Evolutionary conservation across 2,888 invertebrate genomes (phyloP).

Genomic region (Micoletzkya japonica): DNA sequence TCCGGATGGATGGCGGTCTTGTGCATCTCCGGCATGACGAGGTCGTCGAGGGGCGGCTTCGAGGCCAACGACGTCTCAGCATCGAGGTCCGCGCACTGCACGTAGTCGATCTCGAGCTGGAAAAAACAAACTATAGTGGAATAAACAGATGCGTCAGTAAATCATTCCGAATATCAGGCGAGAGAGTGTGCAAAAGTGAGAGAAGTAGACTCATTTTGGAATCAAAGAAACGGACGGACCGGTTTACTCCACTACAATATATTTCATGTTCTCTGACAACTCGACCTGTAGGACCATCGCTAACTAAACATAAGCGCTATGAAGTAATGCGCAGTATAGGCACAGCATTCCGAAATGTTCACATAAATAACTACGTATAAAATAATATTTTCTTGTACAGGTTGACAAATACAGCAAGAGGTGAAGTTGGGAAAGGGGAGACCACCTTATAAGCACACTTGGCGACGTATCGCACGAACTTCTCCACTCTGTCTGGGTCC

Average conservation of each 20-base stretch:
- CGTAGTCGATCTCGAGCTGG: conserved; percentile 63
- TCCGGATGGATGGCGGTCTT: conserved; percentile 52
- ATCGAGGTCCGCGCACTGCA: conserved; percentile 61
- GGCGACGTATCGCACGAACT: conserved; percentile 93
- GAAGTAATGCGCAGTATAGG: too few relatives aligned
- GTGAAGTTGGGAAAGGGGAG: too few relatives aligned
- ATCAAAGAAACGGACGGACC: too few relatives aligned
- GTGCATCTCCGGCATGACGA: conserved; percentile 41
- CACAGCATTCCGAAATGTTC: too few relatives aligned
- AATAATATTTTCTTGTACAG: too few relatives aligned
- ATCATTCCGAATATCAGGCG: too few relatives aligned
- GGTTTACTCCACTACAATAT: too few relatives aligned
- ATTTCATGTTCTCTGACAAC: conserved; percentile 2
- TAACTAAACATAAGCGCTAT: too few relatives aligned
- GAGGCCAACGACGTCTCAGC: conserved; percentile 42
- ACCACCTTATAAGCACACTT: conserved; percentile 82
- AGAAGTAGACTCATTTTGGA: too few relatives aligned
- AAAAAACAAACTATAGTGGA: background rate
- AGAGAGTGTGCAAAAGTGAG: too few relatives aligned
- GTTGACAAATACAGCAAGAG: too few relatives aligned
- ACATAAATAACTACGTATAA: too few relatives aligned
- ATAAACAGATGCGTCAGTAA: background rate
- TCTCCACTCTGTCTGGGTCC: conserved; percentile 86
- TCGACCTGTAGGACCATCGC: background rate
- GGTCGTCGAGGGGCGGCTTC: conserved; percentile 15